Evolutionary conservation across 2,888 invertebrate species (phyloP), one percentile per base, ranked within the genome.

Genomic region (Amorpha juglandis): DNA sequence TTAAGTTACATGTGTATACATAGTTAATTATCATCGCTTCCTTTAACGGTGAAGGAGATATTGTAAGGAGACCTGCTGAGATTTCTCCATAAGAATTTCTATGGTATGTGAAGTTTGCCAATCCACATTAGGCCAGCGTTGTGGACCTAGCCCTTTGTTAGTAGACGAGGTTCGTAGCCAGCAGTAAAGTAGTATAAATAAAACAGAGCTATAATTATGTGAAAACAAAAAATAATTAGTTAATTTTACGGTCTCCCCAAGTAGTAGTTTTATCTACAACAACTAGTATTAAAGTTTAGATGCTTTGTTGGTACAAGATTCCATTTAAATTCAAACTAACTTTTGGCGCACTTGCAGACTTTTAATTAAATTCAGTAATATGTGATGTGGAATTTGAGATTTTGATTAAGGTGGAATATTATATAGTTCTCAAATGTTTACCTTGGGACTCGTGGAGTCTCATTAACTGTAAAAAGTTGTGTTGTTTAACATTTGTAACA

Each of bases 341-440:
- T 63, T 51, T 51, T 51, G 63, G 65, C 51, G 62, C 62, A 62
- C n/a, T n/a, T 45, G 47, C 58, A 16, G 68, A 62, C 63, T 50
- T 63, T 63, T 63, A 63, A 63, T 63, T 63, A 63, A 63, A 63
- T 63, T 63, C 38, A 50, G 38, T 50, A 16, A 63, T 50, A 51
- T 19, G 12, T 38, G 6, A 19, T 51, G 19, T 52, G 27, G 12
- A 35, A 33, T 19, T 19, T 16, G 19, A 55, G 35, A 58, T 58
- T 35, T 38, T 58, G 55, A 38, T 16, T 55, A 1, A 38, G 35
- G 35, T 38, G 38, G 9, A 9, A 55, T 53, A n/a, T n/a, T n/a
- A n/a, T 55, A 38, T 58, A 58, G 38, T 58, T 16, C 42, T 8
- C 42, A 9, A 58, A 58, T 58, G 58, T 19, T 42, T 58, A 9